Evolutionary conservation across 2,113 vertebrate genomes (phyloP), one percentile per base, ranked within the genome.

Genomic region (Melanerpes formicivorus): DNA sequence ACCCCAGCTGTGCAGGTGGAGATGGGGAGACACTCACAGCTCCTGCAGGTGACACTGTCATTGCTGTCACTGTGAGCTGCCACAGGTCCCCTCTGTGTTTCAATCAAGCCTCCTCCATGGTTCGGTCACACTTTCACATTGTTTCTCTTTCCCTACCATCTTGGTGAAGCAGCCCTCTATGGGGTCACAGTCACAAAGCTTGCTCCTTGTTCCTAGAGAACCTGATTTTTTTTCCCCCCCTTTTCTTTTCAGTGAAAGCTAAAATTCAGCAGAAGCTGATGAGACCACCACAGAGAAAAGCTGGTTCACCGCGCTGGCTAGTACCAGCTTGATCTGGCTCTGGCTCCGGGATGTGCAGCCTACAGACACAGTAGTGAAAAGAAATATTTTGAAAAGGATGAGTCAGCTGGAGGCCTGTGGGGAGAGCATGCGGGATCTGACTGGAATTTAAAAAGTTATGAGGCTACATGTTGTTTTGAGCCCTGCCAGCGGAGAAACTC

Each of bases 351-450:
- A 90, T 92, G n/a, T 65, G 84, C 88, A 96, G 85, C 92, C 79
- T 83, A 90, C 95, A 87, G 84, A 92, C 55, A 77, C 84, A 14
- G 85, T 17, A 75, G 91, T 78, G 90, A 90, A 96, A 97, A 95
- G 95, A 93, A 97, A 96, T 95, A 86, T 74, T 95, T 70, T 93
- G 84, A 88, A 94, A 95, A 91, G 95, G 92, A 95, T 96, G 95
- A 96, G 95, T 97, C 95, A 96, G 85, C 87, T 95, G 94, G 79
- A 96, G 72, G 93, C 93, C 32, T 2, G 85, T 87, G 85, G 79
- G 87, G 88, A 92, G 18, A 92, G 78, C 26, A 0, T 69, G 74
- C 0, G 3, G 93, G 84, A 93, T 91, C 93, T 97, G 94, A 96
- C 59, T 81, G 95, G 93, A 94, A 96, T 95, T 95, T 88, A 87